phyloP scores from a whole-genome alignment of 2,797 vertebrate genomes.

The Enteromius unitaeniatus region DNA sequence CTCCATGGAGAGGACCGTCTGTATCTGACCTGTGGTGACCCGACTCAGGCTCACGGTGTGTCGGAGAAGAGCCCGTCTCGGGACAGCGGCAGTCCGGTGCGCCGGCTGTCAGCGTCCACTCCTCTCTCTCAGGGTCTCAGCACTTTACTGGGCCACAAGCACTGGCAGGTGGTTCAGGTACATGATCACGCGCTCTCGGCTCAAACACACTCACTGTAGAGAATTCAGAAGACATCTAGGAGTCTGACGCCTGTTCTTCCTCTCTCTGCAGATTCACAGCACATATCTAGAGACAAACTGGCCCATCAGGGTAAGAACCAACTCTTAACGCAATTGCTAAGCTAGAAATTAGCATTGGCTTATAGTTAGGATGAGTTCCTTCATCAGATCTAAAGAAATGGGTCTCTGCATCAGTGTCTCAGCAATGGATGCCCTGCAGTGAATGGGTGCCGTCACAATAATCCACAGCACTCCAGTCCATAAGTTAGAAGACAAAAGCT shows the following conservation, averaged over 20 bases:
- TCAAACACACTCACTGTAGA: neutral
- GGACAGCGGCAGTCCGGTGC: conserved; percentile 80
- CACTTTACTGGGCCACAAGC: conserved; percentile 99
- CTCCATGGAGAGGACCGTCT: conserved; percentile 97
- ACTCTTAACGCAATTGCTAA: neutral
- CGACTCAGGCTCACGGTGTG: conserved; percentile 84
- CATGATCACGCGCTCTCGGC: neutral
- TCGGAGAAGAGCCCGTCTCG: conserved; percentile 74
- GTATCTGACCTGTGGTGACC: conserved; percentile 95
- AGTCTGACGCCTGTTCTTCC: neutral
- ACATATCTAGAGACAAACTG: conserved; percentile 98
- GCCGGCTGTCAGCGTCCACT: conserved; percentile 74
- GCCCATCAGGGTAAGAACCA: conserved; percentile 92
- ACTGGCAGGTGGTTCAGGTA: conserved; percentile 99
- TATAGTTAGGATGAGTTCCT: neutral
- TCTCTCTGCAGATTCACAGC: conserved; percentile 88
- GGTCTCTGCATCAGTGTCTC: neutral
- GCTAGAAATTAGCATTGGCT: neutral
- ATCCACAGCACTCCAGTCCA: neutral
- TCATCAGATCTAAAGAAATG: neutral
- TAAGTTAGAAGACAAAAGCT: neutral
- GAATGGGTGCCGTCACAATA: neutral
- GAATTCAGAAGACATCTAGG: neutral
- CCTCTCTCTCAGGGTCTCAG: conserved; percentile 95
- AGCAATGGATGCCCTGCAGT: neutral